Conservation (phyloP, 2,113 vertebrate species). For the Cygnus buccinator region DNA sequence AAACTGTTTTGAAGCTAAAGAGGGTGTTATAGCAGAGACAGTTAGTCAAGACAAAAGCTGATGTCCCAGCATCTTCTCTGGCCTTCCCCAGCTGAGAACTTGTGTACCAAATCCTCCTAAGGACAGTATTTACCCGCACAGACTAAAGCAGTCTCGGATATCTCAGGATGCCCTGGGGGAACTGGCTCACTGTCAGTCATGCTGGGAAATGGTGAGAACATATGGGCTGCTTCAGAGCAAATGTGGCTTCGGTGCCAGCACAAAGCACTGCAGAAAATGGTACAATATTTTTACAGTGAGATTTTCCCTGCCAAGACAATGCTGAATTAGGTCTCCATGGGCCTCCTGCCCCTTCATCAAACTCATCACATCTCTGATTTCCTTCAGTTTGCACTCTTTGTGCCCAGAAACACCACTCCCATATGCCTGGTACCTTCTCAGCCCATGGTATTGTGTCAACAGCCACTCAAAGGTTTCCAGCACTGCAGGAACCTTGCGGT, state of each 20-base stretch:
- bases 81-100: background rate
- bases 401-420: background rate
- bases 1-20: background rate
- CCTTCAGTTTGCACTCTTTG: background rate
- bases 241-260: background rate
- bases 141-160: background rate
- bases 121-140: background rate
- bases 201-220: background rate
- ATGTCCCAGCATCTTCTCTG: rapidly evolving
- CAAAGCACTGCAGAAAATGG: background rate
- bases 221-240: constrained; percentile 18
- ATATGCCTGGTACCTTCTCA: background rate
- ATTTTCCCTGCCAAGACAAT: background rate
- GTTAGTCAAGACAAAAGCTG: background rate
- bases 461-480: background rate
- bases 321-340: background rate
- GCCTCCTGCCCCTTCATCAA: background rate
- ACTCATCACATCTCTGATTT: background rate
- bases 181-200: background rate
- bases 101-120: background rate
- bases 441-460: background rate
- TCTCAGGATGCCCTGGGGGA: background rate
- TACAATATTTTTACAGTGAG: background rate
- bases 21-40: background rate
- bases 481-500: background rate